phyloP scores from a whole-genome alignment of 2,113 vertebrate genomes.

The Colistium nudipinnis region DNA sequence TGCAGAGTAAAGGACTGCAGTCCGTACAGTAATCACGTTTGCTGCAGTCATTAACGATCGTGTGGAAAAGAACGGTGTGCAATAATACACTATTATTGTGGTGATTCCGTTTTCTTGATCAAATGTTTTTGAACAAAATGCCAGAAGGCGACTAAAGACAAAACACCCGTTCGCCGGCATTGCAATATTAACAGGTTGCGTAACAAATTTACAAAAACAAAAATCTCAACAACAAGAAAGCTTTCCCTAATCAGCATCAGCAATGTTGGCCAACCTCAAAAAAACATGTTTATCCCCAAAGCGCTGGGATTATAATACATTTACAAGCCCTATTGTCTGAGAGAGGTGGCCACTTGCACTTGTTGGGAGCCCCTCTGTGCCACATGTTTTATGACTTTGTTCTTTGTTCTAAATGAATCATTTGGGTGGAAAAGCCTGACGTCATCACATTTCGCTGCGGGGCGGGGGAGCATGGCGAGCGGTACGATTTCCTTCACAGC shows the following conservation, averaged over 20 bases:
- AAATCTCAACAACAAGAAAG: conserved; percentile 27
- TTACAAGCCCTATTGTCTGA: conserved; percentile 27
- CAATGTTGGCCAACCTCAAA: conserved; percentile 37
- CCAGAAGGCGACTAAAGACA: neutral
- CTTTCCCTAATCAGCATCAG: conserved; percentile 46
- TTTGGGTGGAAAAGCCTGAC: conserved; percentile 12
- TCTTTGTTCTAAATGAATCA: conserved; percentile 9
- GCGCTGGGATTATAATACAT: conserved; percentile 33
- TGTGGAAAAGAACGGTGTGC: conserved; percentile 14
- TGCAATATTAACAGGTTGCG: neutral
- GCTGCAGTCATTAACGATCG: conserved; percentile 43
- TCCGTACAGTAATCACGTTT: conserved; percentile 40
- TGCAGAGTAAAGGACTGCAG: conserved; percentile 65
- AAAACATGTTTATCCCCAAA: conserved; percentile 53
- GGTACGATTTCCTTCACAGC: conserved; percentile 41
- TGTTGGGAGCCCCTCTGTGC: conserved; percentile 23
- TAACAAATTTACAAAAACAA: neutral
- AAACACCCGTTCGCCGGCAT: neutral
- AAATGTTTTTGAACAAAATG: conserved; percentile 12
- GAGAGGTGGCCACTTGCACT: conserved; percentile 31
- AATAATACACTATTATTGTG: neutral
- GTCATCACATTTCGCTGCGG: no score
- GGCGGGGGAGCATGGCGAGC: conserved; percentile 20
- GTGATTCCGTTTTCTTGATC: neutral
- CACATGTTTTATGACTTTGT: conserved; percentile 17